Base-by-base conservation (phyloP, 2,113 vertebrate species). In the Ameiurus melas region DNA sequence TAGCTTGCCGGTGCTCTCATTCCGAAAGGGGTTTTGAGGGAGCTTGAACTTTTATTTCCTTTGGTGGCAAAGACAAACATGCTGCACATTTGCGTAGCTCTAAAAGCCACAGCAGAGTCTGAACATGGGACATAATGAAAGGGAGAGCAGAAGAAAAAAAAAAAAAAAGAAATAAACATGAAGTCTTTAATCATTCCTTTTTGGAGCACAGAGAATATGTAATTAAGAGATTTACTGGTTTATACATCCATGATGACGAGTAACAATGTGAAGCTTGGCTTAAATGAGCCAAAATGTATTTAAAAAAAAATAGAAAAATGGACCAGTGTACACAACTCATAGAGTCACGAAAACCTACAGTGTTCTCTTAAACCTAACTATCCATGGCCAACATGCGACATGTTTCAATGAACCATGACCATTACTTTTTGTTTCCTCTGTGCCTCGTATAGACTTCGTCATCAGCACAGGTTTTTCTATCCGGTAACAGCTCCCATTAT, bases 51-150 rank as follows among this genome's bases (percentile, higher is more conserved):
- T 92, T 88, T 87, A 73, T 89, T 93, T 89, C 79, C 89, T 85
- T 89, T 4, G 12, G 87, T 92, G 91, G 85, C 88, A 89, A 93
- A 92, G 92, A 84, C 88, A 94, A 94, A 94, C 89, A 91, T 51
- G 80, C 70, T 51, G 22, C 36, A 39, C 75, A 90, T 83, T 92
- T 77, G 90, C 43, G 5, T 79, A 90, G 92, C 90, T 82, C 85
- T 79, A 39, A 85, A 85, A 89, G 53, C 22, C n/a, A 81, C 60
- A 70, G 51, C 51, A 83, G 78, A 55, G 9, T 43, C 71, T 33
- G 27, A 88, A 70, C 16, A 30, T 20, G 58, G 57, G 58, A 82
- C 77, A 58, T 80, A 85, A 90, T 87, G 78, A 82, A 87, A 87
- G 78, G 51, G 71, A 36, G 2, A 30, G 30, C 51, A 58, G 60